Base-by-base conservation (phyloP, 1,140 invertebrate genomes). In the Augochlora pura region DNA sequence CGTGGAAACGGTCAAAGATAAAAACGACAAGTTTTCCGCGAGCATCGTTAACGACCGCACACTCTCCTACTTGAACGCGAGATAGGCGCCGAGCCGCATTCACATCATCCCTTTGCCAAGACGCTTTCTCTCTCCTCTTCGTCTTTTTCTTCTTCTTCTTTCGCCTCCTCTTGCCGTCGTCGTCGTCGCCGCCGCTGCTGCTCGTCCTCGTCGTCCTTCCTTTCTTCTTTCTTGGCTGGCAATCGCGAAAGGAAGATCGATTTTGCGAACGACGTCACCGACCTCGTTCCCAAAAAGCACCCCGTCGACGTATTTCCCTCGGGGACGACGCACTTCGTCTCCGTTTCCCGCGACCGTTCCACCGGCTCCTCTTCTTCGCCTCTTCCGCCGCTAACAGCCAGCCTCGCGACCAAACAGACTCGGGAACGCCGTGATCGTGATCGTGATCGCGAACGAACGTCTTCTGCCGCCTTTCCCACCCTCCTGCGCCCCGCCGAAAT, bases 21-120 rank as follows among this genome's bases (percentile, higher is more conserved):
- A 67, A 67, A 49, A 3, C 70, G 62, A 27, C 63, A 12, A 62
- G 59, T 72, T 72, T 57, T 72, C 27, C 76, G 25, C 66, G 21
- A 79, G 71, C 82, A 84, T 84, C 66, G 82, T 75, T 80, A 84
- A 84, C 68, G 71, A 72, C 27, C 49, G 60, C 46, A n/a, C 72
- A 25, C 25, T 25, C 23, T 75, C 65, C 66, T 76, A 46, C 74
- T 52, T 42, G 69, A 64, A 79, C 75, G 62, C 67, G 59, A 46
- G 42, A 46, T 10, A 46, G 64, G 67, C 49, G 16, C 14, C 67
- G 54, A 54, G 64, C 21, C 75, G 67, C 54, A 64, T 84, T 81
- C 79, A 69, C 83, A 76, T 84, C 71, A 59, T 81, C 57, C 49
- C 54, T 21, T 46, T 42, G 54, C 14, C 23, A n/a, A 27, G 78